A percentile compares a stretch with the other conserved stretches of the same genome.
phyloP scores from a whole-genome alignment of 2,888 invertebrate species.

The Eupithecia tripunctaria region DNA sequence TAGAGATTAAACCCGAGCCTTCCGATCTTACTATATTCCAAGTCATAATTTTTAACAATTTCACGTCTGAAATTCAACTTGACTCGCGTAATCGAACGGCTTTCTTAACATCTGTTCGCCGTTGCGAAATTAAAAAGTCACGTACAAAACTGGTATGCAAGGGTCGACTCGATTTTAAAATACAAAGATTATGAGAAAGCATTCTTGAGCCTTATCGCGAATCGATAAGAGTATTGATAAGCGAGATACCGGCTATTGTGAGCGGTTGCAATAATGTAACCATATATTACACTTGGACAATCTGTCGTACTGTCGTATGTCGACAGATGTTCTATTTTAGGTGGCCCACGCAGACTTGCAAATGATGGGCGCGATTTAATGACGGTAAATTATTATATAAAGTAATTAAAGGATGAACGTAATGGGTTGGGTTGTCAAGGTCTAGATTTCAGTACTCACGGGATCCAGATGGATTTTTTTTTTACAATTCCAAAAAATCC shows the following conservation, averaged over 20 bases:
- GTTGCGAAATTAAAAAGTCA: conserved; percentile 7
- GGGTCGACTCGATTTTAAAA: conserved; percentile 11
- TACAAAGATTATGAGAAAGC: conserved; percentile 23
- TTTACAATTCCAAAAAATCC: too few relatives aligned
- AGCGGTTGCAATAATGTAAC: conserved; percentile 44
- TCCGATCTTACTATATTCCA: background rate
- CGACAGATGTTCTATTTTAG: conserved; percentile 59
- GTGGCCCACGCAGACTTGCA: conserved; percentile 58
- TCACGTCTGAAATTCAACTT: background rate
- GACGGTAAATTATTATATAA: background rate
- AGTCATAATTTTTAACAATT: background rate
- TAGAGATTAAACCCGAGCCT: background rate
- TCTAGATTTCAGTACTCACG: too few relatives aligned
- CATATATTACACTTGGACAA: conserved; percentile 32
- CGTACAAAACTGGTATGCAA: conserved; percentile 2
- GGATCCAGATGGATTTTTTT: too few relatives aligned
- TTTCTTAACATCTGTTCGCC: conserved; percentile 11
- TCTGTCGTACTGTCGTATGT: conserved; percentile 43
- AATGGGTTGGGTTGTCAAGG: too few relatives aligned
- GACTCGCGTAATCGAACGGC: background rate
- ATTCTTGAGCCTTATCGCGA: conserved; percentile 46
- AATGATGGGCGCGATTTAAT: conserved; percentile 28
- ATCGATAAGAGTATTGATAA: conserved; percentile 53
- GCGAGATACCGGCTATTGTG: conserved; percentile 51
- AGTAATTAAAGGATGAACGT: background rate